Evolutionary conservation across 1,140 invertebrate species (phyloP).

Genomic region (Microvelia longipes): DNA sequence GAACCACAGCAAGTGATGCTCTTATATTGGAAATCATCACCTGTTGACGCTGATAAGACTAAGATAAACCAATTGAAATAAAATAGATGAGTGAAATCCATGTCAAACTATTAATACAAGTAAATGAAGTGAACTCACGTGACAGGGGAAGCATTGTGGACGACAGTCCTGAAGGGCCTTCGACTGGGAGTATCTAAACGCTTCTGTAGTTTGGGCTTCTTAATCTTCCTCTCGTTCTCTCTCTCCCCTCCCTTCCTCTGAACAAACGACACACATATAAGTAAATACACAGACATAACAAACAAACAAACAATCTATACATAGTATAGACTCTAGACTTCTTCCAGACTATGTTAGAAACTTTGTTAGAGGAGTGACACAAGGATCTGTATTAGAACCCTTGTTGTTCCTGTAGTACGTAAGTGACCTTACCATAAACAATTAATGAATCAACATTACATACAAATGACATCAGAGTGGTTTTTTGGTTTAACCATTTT

Average conservation of each 20-base stretch:
- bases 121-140: background rate
- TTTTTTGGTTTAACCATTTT: no score
- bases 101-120: no score
- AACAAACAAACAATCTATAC: background rate
- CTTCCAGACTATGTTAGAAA: no score
- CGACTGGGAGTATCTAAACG: background rate
- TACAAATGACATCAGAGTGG: background rate
- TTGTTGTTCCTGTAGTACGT: no score
- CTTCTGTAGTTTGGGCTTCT: background rate
- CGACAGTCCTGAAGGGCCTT: background rate
- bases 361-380: no score
- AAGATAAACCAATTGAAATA: no score
- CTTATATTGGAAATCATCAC: no score
- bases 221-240: background rate
- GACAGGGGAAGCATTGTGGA: background rate
- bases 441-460: background rate
- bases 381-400: no score
- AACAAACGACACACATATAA: background rate
- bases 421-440: background rate
- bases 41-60: no score
- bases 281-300: background rate
- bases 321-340: background rate
- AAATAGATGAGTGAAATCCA: no score
- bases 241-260: no score
- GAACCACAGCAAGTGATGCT: no score